Percentiles rank a stretch among this genome's conserved stretches.
Evolutionary conservation across 1,140 invertebrate genomes (phyloP).

Genomic region (Magallana ariakensis): DNA sequence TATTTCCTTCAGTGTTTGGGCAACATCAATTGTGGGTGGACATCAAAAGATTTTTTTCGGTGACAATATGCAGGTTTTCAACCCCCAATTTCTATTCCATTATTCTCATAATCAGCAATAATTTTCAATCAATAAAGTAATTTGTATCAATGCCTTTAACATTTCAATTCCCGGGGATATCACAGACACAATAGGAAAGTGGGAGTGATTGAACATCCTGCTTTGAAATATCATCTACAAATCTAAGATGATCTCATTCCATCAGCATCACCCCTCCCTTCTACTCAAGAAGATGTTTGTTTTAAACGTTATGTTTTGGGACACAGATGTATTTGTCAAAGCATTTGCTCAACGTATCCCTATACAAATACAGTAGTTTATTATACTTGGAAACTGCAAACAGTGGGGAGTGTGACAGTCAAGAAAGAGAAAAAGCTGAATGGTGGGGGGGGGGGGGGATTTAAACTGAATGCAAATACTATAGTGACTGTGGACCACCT

Average conservation of each 20-base stretch:
- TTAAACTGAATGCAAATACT: not conserved
- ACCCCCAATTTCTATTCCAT: not conserved
- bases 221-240: too few species aligned
- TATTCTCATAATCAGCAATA: not conserved
- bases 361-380: too few species aligned
- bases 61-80: too few species aligned
- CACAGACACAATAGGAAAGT: too few species aligned
- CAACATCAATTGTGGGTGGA: not conserved
- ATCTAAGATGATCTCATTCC: too few species aligned
- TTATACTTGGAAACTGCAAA: not conserved
- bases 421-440: not conserved
- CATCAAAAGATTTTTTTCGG: not conserved
- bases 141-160: not conserved
- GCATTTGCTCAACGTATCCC: too few species aligned
- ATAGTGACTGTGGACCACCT: too few species aligned
- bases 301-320: too few species aligned
- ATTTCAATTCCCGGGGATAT: not conserved
- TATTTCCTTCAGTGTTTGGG: not conserved
- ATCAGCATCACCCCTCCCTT: too few species aligned
- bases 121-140: not conserved
- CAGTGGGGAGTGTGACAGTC: not conserved
- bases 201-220: too few species aligned
- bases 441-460: not conserved
- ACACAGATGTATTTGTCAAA: too few species aligned
- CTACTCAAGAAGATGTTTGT: too few species aligned